phyloP scores from a whole-genome alignment of 2,888 invertebrate genomes.

The Zelleria hepariella region DNA sequence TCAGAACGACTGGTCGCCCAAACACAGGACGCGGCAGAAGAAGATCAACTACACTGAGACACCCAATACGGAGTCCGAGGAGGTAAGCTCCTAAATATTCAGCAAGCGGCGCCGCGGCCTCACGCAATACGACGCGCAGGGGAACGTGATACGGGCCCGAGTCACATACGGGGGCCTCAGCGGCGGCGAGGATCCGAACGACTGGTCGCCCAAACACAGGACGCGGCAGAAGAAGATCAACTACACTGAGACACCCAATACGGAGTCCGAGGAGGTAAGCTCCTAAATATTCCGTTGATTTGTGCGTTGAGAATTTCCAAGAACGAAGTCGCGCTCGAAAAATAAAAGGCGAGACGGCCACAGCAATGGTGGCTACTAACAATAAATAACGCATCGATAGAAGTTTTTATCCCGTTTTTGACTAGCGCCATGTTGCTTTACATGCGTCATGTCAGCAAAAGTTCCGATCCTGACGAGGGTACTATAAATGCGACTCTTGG shows the following conservation, averaged over 20 bases:
- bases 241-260: slow-evolving; percentile 82
- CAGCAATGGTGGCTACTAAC: too few relatives aligned
- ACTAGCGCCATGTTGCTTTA: too few relatives aligned
- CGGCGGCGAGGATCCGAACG: slow-evolving; percentile 59
- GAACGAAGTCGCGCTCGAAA: slow-evolving; percentile 21
- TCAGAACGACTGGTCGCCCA: slow-evolving; percentile 72
- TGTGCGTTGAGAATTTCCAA: too few relatives aligned
- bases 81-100: slow-evolving; percentile 54
- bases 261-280: slow-evolving; percentile 81
- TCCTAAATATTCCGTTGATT: too few relatives aligned
- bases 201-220: slow-evolving; percentile 75
- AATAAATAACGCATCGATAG: too few relatives aligned
- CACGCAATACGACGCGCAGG: slow-evolving; percentile 52
- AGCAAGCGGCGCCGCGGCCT: slow-evolving; percentile 16
- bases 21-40: slow-evolving; percentile 79
- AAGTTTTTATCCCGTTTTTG: too few relatives aligned
- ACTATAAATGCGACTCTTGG: too few relatives aligned
- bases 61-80: slow-evolving; percentile 81
- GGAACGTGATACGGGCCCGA: slow-evolving; percentile 48
- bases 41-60: slow-evolving; percentile 85
- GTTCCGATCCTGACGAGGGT: too few relatives aligned
- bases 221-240: slow-evolving; percentile 82
- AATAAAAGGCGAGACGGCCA: slow-evolving; percentile 22
- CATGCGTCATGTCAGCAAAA: too few relatives aligned
- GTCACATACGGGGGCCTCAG: slow-evolving; percentile 73